Conservation (phyloP, 2,113 vertebrate species). For the Rhea pennata region DNA sequence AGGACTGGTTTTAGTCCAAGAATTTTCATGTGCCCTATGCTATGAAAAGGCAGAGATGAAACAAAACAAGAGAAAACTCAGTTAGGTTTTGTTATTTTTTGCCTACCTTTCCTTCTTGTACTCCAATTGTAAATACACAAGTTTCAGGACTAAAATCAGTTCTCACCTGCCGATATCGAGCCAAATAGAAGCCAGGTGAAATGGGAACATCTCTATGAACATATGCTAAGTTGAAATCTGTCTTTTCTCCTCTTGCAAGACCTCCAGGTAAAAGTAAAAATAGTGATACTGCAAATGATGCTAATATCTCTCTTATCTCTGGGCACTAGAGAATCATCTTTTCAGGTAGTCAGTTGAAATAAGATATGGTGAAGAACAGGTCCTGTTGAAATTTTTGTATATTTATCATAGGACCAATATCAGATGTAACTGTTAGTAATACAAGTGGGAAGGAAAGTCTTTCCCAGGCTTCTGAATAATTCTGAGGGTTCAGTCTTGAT, state of each 20-base stretch:
- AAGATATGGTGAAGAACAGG: background rate
- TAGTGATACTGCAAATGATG: background rate
- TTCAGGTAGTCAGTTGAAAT: background rate
- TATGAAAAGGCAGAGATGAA: conserved; percentile 39
- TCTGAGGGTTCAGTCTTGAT: background rate
- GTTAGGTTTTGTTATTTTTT: background rate
- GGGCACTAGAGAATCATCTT: background rate
- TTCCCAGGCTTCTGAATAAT: background rate
- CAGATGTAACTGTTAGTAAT: background rate
- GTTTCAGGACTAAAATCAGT: background rate
- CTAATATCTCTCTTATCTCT: background rate
- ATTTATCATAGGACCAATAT: background rate
- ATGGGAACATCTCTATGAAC: background rate
- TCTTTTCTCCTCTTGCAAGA: background rate
- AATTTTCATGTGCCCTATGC: background rate
- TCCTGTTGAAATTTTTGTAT: background rate
- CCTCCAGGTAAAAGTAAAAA: background rate
- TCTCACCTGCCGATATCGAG: background rate
- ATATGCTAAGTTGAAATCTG: background rate
- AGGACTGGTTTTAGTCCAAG: conserved; percentile 13
- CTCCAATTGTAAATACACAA: background rate
- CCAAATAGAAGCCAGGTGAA: background rate
- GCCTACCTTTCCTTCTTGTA: background rate
- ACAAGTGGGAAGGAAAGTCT: background rate
- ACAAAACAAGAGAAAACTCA: conserved; percentile 22